Evolutionary conservation across 1,140 invertebrate genomes (phyloP), one percentile per base, ranked within the genome.

Genomic region (Pinna nobilis): DNA sequence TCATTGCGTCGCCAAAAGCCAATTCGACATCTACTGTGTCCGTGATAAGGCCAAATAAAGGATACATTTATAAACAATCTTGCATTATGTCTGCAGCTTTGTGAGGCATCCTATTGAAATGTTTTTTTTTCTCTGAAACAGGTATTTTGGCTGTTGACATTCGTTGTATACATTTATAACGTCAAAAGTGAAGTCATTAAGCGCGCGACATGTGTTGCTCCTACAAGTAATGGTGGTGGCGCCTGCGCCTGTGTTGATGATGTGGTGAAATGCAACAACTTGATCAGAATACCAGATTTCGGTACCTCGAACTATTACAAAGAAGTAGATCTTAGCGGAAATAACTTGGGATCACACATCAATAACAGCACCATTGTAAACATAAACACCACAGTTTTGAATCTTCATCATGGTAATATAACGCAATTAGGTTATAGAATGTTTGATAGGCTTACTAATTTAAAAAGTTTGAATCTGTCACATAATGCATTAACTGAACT

Each of bases 391-490:
- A 25, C 33, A 6, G 39, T 41, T 41, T 15, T 63, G 15, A 25
- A 41, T 25, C 37, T 63, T 6, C 35, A 63, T 13, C 25, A 41
- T 39, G 35, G 6, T 11, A 11, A 23, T 63, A 9, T 15, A 37
- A n/a, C 18, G n/a, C 9, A 63, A 65, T 28, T 4, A 9, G n/a
- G 15, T 15, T 7, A n/a, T 49, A 18, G 23, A 39, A 15, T 72
- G 65, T 41, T 7, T 44, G 47, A 28, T 35, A 4, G 7, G 65
- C 25, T 44, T 47, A 66, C 28, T 44, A 13, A 33, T 30, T 37
- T 72, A 28, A 37, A 55, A 9, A 49, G 20, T 13, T 50, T 72
- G 51, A 57, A 53, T 37, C 39, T 72, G 7, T 39, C 61, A 18
- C 18, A 59, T 6, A 72, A 72, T 39, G 11, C 28, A 2, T 25